phyloP scores from a whole-genome alignment of 2,797 vertebrate species.

The Pseudochirops cupreus region DNA sequence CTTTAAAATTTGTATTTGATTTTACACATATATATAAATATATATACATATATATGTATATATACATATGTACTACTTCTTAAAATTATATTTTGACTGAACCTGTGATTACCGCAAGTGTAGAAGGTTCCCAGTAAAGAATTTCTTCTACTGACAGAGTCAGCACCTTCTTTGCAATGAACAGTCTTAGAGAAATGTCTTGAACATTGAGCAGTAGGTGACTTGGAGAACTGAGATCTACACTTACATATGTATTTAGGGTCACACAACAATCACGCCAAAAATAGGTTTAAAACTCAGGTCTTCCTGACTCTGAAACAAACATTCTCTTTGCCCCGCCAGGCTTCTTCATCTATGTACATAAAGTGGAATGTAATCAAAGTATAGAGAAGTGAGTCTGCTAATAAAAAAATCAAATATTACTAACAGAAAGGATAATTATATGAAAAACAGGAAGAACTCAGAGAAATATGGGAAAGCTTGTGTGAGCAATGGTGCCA shows the following conservation, averaged over 20 bases:
- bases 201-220: not conserved
- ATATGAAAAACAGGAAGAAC: not conserved
- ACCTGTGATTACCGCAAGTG: not conserved
- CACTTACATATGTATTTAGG: not conserved
- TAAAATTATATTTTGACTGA: not conserved
- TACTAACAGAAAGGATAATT: not conserved
- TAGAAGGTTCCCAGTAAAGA: not conserved
- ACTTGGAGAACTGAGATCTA: not conserved
- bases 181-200: not conserved
- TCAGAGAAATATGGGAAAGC: not conserved
- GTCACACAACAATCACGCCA: not conserved
- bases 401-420: not conserved
- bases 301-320: not conserved
- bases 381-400: not conserved
- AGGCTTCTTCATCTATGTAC: not conserved
- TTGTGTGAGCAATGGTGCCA: not conserved
- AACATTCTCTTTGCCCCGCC: not conserved
- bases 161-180: not conserved
- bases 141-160: not conserved
- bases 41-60: too few relatives aligned
- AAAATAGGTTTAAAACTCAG: not conserved
- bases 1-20: slow-evolving; percentile 68
- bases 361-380: not conserved
- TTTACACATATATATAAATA: not conserved
- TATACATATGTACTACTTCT: not conserved